Evolutionary conservation across 2,113 vertebrate species (phyloP).

Genomic region (Xenopus tropicalis): DNA sequence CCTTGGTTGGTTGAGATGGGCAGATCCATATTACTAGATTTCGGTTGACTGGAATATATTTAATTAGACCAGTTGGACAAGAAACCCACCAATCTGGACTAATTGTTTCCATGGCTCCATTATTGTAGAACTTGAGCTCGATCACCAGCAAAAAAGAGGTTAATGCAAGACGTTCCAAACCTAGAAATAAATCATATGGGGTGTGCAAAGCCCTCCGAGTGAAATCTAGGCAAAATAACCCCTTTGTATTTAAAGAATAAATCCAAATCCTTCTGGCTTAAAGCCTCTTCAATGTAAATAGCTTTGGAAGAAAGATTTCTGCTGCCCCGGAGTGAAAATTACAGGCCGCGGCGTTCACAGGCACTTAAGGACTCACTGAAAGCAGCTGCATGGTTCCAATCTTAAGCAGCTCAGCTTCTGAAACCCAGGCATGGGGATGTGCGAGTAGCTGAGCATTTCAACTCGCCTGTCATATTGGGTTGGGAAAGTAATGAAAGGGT

Average conservation of each 20-base stretch:
- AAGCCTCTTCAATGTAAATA: conserved; percentile 59
- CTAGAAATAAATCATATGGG: background rate
- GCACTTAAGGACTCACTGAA: conserved; percentile 46
- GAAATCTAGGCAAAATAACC: conserved; percentile 12
- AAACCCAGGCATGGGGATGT: conserved; percentile 1
- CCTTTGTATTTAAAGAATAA: background rate
- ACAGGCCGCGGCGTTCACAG: conserved; percentile 47
- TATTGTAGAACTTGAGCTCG: too few relatives aligned
- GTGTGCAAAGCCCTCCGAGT: background rate
- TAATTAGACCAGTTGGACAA: too few relatives aligned
- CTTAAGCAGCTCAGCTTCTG: background rate
- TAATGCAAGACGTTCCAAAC: background rate
- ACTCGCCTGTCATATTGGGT: conserved; percentile 3
- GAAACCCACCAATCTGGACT: too few relatives aligned
- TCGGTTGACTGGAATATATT: too few relatives aligned
- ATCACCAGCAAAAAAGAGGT: background rate
- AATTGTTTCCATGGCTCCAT: too few relatives aligned
- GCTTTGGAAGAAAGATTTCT: conserved; percentile 53
- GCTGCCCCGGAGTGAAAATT: conserved; percentile 56
- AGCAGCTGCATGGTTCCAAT: conserved; percentile 31
- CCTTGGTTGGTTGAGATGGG: too few relatives aligned
- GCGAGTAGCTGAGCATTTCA: background rate
- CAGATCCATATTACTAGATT: too few relatives aligned
- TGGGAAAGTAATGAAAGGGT: background rate
- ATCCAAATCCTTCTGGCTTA: conserved; percentile 40